A percentile compares a stretch with the other conserved stretches of the same genome.
These are phyloP conservation scores for Drosophila monieri DNA, from an alignment of 2,888 invertebrate genomes.

Conservation along the genomic window DNA sequence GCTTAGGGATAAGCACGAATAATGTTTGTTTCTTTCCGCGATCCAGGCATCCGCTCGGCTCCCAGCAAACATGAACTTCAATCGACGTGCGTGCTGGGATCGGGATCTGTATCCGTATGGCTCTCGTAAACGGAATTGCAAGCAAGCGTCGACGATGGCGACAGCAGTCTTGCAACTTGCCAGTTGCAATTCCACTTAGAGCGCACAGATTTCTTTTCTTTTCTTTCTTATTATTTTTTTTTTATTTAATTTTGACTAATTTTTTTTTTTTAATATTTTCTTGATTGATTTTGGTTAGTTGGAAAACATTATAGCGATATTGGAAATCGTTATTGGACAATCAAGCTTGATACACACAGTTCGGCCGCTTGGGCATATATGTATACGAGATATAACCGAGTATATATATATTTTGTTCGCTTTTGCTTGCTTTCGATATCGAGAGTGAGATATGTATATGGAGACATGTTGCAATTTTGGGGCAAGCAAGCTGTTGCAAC, in stretches of 20 bases:
- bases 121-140: conserved; percentile 67
- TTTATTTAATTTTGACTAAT: no score
- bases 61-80: conserved; percentile 68
- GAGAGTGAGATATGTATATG: conserved; percentile 14
- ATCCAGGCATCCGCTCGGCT: conserved; percentile 60
- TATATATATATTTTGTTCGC: conserved; percentile 35
- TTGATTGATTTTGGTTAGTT: no score
- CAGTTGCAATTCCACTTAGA: conserved; percentile 73
- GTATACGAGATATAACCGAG: conserved; percentile 32
- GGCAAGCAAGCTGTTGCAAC: conserved; percentile 33
- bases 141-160: conserved; percentile 4
- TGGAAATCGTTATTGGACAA: conserved; percentile 49
- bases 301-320: conserved; percentile 24
- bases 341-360: conserved; percentile 79
- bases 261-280: no score
- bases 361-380: conserved; percentile 61
- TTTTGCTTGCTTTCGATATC: conserved; percentile 34
- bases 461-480: conserved; percentile 22
- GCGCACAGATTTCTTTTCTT: conserved; percentile 2
- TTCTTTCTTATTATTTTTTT: no score
- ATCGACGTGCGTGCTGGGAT: conserved; percentile 71
- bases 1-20: conserved; percentile 50
- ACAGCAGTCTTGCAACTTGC: neutral
- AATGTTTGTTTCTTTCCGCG: conserved; percentile 78
- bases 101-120: conserved; percentile 25